Conservation (phyloP, 2,113 vertebrate genomes). For the Gavia stellata region DNA sequence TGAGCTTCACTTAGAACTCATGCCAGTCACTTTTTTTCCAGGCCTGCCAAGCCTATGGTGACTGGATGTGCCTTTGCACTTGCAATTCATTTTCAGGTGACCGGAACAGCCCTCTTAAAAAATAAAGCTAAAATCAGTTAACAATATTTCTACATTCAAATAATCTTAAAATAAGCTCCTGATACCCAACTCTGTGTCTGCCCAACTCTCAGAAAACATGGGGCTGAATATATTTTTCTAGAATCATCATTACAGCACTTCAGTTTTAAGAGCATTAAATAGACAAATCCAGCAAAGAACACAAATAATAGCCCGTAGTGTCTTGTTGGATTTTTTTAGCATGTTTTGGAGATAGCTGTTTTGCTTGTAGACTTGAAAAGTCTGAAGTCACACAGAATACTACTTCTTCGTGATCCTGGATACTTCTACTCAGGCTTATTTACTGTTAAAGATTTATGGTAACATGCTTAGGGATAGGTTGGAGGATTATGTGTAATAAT, state of each 20-base stretch:
- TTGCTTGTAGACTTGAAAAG: background rate
- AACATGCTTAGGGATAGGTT: background rate
- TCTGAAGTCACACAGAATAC: background rate
- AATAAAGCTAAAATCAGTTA: background rate
- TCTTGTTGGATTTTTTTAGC: background rate
- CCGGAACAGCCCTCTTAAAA: background rate
- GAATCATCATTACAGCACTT: background rate
- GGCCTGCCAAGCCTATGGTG: background rate
- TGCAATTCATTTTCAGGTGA: background rate
- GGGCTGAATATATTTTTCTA: background rate
- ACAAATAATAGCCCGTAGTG: background rate
- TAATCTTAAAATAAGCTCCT: background rate
- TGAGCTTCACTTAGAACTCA: background rate
- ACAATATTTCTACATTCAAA: background rate
- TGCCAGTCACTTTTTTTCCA: background rate
- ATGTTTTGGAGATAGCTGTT: background rate
- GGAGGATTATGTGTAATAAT: background rate
- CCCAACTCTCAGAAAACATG: background rate
- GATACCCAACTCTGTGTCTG: background rate
- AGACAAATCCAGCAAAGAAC: background rate
- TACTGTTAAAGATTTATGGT: constrained; percentile 20
- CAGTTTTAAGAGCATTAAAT: background rate
- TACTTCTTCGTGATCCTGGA: background rate
- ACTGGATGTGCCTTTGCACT: background rate
- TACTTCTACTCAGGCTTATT: background rate